Conservation (phyloP, 1,140 invertebrate genomes). For the Drosophila funebris region DNA sequence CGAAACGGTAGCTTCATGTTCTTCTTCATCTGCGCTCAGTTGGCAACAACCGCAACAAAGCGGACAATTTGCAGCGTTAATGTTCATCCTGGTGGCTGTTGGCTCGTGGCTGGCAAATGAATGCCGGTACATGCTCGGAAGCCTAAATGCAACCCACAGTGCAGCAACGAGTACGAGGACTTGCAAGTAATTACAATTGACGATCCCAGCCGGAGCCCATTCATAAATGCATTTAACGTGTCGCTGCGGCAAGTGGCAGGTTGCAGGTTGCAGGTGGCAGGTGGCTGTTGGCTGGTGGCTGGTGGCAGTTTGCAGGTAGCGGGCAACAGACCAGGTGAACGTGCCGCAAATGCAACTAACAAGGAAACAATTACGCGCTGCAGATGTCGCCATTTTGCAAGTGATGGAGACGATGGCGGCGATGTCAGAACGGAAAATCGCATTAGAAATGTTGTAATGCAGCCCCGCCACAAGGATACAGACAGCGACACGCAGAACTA, state of each 20-base stretch:
- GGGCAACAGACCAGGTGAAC: constrained; percentile 54
- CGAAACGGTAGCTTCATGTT: constrained; percentile 26
- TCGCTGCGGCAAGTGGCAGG: constrained; percentile 28
- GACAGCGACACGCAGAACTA: constrained; percentile 51
- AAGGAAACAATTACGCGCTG: constrained; percentile 79
- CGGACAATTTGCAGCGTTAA: constrained; percentile 80
- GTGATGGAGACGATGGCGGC: constrained; percentile 13
- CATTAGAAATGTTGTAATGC: constrained; percentile 53
- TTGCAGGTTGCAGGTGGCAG: constrained; percentile 13
- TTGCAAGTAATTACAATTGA: constrained; percentile 80
- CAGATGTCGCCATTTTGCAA: constrained; percentile 38
- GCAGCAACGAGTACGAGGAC: constrained; percentile 30
- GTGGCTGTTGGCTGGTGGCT: no score
- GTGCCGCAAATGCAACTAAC: constrained; percentile 67
- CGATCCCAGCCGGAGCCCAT: constrained; percentile 51
- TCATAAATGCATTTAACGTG: constrained; percentile 75
- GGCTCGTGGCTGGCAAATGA: no score
- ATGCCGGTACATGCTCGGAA: constrained; percentile 40
- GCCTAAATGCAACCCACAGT: constrained; percentile 46
- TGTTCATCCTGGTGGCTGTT: constrained; percentile 59
- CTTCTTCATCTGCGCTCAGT: constrained; percentile 13
- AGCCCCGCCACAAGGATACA: constrained; percentile 23
- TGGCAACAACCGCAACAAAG: constrained; percentile 66
- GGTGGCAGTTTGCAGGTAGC: constrained; percentile 27
- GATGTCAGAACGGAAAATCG: constrained; percentile 42